Conservation (phyloP, 1,140 invertebrate genomes). For the Drosophila carrolli region DNA sequence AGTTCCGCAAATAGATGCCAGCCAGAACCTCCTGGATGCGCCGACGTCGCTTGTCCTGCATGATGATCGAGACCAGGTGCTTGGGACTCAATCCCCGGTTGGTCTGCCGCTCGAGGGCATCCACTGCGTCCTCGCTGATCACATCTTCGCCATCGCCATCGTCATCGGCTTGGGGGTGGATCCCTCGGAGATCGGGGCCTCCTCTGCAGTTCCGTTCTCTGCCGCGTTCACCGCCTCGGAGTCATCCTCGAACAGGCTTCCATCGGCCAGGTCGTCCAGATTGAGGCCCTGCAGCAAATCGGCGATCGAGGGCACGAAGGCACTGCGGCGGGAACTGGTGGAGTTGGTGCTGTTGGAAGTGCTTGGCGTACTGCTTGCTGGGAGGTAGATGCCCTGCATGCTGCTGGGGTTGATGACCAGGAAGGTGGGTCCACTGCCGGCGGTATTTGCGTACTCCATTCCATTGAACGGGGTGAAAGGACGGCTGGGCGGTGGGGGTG, state of each 20-base stretch:
- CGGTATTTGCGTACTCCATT: conserved; percentile 10
- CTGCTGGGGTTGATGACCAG: conserved; percentile 67
- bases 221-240: conserved; percentile 30
- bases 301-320: conserved; percentile 6
- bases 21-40: conserved; percentile 68
- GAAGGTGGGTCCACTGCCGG: conserved; percentile 15
- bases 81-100: conserved; percentile 53
- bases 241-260: conserved; percentile 48
- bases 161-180: conserved; percentile 6
- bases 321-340: conserved; percentile 6
- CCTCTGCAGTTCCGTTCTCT: conserved; percentile 11
- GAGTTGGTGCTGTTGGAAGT: conserved; percentile 7
- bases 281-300: conserved; percentile 51
- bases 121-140: conserved; percentile 45
- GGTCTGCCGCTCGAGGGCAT: conserved; percentile 46
- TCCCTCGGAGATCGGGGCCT: not conserved
- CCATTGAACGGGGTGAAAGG: conserved; percentile 17
- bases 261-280: conserved; percentile 31
- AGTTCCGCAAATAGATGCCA: conserved; percentile 68
- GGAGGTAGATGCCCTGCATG: conserved; percentile 45
- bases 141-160: conserved; percentile 28
- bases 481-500: conserved; percentile 15
- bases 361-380: not conserved
- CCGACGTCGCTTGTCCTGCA: conserved; percentile 65
- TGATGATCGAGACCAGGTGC: conserved; percentile 46